A percentile compares a stretch with the other conserved stretches of the same genome.
Evolutionary conservation across 1,140 invertebrate species (phyloP).

Genomic region (Nymphalis io): DNA sequence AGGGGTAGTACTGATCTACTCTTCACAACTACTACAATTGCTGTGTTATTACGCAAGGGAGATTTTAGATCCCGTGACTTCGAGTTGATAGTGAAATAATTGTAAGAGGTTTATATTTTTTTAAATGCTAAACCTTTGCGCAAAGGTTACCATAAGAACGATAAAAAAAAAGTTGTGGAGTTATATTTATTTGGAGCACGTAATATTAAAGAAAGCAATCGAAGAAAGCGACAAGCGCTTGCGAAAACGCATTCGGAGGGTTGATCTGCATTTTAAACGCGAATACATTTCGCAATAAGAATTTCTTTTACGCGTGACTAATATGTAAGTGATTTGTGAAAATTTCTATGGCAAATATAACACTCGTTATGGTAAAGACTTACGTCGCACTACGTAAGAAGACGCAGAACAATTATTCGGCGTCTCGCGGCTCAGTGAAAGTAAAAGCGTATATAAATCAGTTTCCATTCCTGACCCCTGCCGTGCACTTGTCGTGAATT

Average conservation of each 20-base stretch:
- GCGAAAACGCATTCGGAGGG: slow-evolving; percentile 38
- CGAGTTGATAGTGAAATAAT: too few relatives aligned
- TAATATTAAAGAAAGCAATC: slow-evolving; percentile 61
- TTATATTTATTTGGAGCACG: slow-evolving; percentile 42
- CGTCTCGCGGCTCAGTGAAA: slow-evolving; percentile 54
- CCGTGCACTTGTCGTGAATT: slow-evolving; percentile 46
- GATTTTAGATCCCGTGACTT: too few relatives aligned
- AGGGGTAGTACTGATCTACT: too few relatives aligned
- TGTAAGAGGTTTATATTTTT: too few relatives aligned
- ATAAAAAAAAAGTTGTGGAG: too few relatives aligned
- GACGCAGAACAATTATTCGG: slow-evolving; percentile 36
- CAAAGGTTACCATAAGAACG: too few relatives aligned
- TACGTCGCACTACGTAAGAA: slow-evolving; percentile 39
- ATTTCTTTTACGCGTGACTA: slow-evolving; percentile 18
- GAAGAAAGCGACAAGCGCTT: slow-evolving; percentile 52
- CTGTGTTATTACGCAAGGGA: too few relatives aligned
- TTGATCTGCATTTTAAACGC: slow-evolving; percentile 47
- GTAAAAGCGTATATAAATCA: slow-evolving; percentile 64
- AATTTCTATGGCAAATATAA: slow-evolving; percentile 12
- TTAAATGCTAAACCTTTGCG: too few relatives aligned
- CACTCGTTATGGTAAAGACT: slow-evolving; percentile 29
- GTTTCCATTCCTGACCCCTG: slow-evolving; percentile 50
- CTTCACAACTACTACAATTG: too few relatives aligned
- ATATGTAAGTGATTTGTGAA: slow-evolving; percentile 20
- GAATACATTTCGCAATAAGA: slow-evolving; percentile 23